phyloP scores from a whole-genome alignment of 2,113 vertebrate species.

The Nycticebus coucang region DNA sequence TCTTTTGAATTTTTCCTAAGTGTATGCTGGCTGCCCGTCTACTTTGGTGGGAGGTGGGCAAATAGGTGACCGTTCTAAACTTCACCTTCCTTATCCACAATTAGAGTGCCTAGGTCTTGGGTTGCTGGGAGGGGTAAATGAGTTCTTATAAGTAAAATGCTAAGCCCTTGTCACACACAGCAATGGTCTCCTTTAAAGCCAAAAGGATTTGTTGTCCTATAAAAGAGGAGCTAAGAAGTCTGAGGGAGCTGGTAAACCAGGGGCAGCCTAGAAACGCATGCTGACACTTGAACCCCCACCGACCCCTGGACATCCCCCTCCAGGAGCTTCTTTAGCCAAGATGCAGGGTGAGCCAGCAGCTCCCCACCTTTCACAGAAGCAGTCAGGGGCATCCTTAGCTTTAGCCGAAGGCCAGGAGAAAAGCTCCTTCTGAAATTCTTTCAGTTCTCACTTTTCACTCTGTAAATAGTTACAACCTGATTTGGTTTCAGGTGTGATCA shows the following conservation, averaged over 20 bases:
- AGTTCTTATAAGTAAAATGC: background rate
- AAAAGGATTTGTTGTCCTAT: background rate
- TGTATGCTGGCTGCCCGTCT: background rate
- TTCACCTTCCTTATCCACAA: background rate
- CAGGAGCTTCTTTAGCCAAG: background rate
- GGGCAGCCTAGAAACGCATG: background rate
- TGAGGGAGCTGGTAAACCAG: background rate
- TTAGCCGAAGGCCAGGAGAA: background rate
- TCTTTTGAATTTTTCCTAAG: background rate
- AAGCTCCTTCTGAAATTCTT: background rate
- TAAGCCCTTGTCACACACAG: background rate
- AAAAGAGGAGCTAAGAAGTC: background rate
- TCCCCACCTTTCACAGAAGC: background rate
- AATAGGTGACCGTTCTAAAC: background rate
- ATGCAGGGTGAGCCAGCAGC: background rate
- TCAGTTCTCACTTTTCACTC: background rate
- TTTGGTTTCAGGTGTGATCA: background rate
- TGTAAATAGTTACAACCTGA: background rate
- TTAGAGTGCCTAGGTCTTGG: background rate
- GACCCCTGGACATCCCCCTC: no score
- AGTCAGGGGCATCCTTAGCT: background rate
- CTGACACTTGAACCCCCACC: background rate
- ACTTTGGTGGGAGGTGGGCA: background rate
- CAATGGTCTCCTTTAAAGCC: background rate
- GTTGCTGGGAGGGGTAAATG: background rate